Percentiles rank a stretch among this genome's conserved stretches.
Evolutionary conservation across 2,113 vertebrate species (phyloP).

Genomic region (Oreocharis arfaki): DNA sequence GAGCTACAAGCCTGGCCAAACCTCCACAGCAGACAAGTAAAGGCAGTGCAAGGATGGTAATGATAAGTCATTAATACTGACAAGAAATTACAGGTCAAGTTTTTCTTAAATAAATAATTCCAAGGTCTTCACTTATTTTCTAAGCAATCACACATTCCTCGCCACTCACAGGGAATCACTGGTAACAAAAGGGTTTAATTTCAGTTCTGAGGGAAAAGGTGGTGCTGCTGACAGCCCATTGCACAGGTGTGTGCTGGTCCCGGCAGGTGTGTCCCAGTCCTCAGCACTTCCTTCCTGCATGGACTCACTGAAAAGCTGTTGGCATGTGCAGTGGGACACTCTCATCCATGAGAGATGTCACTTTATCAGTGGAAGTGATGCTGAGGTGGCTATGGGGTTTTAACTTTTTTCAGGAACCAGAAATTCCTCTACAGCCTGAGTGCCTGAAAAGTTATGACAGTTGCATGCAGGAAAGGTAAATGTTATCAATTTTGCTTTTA

Average conservation of each 20-base stretch:
- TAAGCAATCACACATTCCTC: neutral
- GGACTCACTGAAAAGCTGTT: neutral
- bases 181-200: neutral
- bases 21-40: neutral
- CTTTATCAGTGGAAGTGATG: neutral
- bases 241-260: neutral
- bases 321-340: neutral
- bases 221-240: neutral
- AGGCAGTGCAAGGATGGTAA: neutral
- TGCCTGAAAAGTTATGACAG: neutral
- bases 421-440: neutral
- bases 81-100: neutral
- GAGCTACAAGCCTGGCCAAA: neutral
- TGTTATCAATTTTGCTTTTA: neutral
- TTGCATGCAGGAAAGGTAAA: neutral
- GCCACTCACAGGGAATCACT: neutral
- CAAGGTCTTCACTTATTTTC: neutral
- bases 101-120: neutral
- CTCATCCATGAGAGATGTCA: neutral
- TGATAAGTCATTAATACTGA: neutral
- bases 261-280: neutral
- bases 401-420: neutral
- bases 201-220: neutral
- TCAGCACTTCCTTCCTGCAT: neutral
- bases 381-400: fast-evolving